Conservation (phyloP, 2,888 invertebrate species). For the Aromia moschata region DNA sequence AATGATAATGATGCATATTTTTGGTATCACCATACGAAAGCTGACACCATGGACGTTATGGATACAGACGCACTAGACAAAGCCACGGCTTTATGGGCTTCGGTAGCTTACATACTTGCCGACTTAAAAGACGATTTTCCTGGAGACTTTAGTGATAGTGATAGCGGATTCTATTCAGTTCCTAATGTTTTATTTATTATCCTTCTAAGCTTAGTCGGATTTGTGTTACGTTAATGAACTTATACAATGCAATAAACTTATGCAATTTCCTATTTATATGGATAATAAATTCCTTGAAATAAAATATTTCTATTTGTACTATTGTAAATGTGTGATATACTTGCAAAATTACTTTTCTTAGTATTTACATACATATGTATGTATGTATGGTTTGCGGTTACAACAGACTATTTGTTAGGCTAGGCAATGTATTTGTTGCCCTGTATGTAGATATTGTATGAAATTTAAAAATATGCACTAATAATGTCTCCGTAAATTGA, state of each 20-base stretch:
- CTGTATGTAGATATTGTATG: too few species aligned
- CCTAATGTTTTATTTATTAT: constrained; percentile 5
- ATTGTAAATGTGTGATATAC: too few species aligned
- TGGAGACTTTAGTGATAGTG: constrained; percentile 50
- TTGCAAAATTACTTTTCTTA: too few species aligned
- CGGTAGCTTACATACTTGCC: constrained; percentile 80
- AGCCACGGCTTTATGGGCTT: constrained; percentile 81
- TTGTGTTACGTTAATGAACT: neutral
- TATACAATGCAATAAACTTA: neutral
- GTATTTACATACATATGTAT: too few species aligned
- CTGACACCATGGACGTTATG: constrained; percentile 81
- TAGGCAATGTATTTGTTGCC: too few species aligned
- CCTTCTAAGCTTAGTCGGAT: neutral
- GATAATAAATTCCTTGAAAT: neutral
- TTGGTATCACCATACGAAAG: constrained; percentile 81
- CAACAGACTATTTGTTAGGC: too few species aligned
- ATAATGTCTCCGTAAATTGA: too few species aligned
- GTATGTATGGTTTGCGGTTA: too few species aligned
- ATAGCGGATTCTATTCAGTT: neutral
- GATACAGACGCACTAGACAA: constrained; percentile 75
- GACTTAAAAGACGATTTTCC: constrained; percentile 77
- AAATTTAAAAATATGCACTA: too few species aligned
- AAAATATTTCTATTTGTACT: neutral
- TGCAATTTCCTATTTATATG: neutral
- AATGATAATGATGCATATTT: constrained; percentile 78